These are phyloP conservation scores for Kuschelorhynchus macadamiae DNA, from an alignment of 2,888 invertebrate genomes.

Conservation along the genomic window DNA sequence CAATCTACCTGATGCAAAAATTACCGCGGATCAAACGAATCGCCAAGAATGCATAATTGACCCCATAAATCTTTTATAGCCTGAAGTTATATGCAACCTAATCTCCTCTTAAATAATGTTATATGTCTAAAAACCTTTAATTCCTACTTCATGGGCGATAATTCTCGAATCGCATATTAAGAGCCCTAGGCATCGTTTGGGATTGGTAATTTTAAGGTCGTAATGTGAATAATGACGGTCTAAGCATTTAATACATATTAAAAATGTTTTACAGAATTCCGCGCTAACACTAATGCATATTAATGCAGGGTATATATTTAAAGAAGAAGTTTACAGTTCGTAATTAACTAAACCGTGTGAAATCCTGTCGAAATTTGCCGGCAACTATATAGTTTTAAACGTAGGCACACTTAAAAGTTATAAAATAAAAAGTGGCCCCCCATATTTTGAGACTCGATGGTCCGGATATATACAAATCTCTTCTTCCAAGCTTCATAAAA, in stretches of 20 bases:
- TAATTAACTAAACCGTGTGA: too few relatives aligned
- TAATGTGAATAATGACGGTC: not conserved
- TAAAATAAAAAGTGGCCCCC: too few relatives aligned
- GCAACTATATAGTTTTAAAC: not conserved
- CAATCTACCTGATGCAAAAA: constrained; percentile 28
- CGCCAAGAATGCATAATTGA: constrained; percentile 41
- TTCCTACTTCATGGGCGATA: constrained; percentile 32
- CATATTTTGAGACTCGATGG: too few relatives aligned
- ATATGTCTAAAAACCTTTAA: constrained; percentile 43
- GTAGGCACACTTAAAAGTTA: too few relatives aligned
- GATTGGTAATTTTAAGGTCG: constrained; percentile 5
- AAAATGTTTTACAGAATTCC: too few relatives aligned
- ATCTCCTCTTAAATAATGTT: constrained; percentile 42
- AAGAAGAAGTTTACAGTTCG: too few relatives aligned
- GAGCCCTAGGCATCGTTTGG: constrained; percentile 20
- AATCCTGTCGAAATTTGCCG: too few relatives aligned
- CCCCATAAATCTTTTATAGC: constrained; percentile 35
- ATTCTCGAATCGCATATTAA: constrained; percentile 29
- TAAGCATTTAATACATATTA: too few relatives aligned
- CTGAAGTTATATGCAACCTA: constrained; percentile 46
- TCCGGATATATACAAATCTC: too few relatives aligned
- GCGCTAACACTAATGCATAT: too few relatives aligned
- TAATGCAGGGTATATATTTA: too few relatives aligned
- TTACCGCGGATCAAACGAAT: constrained; percentile 31
- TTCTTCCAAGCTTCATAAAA: too few relatives aligned